Evolutionary conservation across 2,888 invertebrate genomes (phyloP).

Genomic region (Orchesella flavescens): DNA sequence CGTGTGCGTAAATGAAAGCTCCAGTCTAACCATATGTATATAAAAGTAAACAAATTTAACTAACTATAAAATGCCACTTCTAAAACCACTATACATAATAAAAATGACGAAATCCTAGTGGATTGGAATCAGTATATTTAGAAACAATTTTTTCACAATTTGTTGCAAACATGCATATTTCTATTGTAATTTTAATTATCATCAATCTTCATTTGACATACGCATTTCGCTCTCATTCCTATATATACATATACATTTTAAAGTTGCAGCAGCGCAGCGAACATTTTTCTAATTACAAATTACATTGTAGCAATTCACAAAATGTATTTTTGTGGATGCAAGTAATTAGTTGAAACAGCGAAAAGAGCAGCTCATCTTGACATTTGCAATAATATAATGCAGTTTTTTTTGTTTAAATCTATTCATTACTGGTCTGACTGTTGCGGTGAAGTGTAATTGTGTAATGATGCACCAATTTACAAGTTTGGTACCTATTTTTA

Average conservation of each 20-base stretch:
- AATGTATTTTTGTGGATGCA: no score
- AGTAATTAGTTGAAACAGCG: no score
- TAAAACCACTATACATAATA: background rate
- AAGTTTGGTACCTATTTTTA: no score
- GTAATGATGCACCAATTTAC: no score
- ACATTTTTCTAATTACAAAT: background rate
- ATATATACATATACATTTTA: no score
- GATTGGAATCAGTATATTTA: background rate
- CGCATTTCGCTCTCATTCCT: no score
- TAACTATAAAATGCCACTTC: background rate
- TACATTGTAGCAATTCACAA: no score
- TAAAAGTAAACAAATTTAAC: background rate
- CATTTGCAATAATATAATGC: no score
- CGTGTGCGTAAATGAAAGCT: conserved; percentile 18
- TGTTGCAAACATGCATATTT: background rate
- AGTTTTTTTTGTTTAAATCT: no score
- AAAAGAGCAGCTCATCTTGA: no score
- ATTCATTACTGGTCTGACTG: no score
- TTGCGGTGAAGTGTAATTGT: no score
- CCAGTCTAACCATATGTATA: background rate
- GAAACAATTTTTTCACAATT: conserved; percentile 5
- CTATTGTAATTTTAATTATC: conserved; percentile 6
- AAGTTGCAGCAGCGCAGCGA: background rate
- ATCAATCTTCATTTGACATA: background rate
- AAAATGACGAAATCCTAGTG: background rate